Conservation (phyloP, 1,140 invertebrate species). For the Cheumatopsyche charites region DNA sequence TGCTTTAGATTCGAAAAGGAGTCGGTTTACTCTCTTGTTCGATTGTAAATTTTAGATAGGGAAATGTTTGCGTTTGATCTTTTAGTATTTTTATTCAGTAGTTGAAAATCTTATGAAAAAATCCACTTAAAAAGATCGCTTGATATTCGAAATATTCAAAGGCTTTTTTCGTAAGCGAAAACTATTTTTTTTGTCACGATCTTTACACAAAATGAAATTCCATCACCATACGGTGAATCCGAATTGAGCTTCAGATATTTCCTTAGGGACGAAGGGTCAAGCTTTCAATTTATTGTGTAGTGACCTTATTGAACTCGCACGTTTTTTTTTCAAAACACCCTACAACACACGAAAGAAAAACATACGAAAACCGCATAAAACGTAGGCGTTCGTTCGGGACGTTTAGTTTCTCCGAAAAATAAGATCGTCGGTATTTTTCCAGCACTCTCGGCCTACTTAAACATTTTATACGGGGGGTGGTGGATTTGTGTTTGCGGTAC, state of each 20-base stretch:
- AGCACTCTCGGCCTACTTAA: slow-evolving; percentile 12
- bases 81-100: no score
- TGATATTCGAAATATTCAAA: no score
- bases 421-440: neutral
- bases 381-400: neutral
- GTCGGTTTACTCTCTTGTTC: no score
- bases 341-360: neutral
- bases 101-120: no score
- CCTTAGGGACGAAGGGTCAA: slow-evolving; percentile 17
- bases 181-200: neutral
- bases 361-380: neutral
- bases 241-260: slow-evolving; percentile 18
- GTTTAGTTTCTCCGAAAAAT: neutral
- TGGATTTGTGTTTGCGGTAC: slow-evolving; percentile 29
- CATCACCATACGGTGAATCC: slow-evolving; percentile 22
- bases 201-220: slow-evolving; percentile 12
- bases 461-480: neutral
- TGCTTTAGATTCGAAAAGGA: no score
- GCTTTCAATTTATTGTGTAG: slow-evolving; percentile 25
- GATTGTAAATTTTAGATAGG: no score
- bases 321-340: neutral
- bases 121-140: no score
- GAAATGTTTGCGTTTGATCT: no score
- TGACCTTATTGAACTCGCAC: slow-evolving; percentile 13
- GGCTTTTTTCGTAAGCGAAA: neutral